Evolutionary conservation across 1,140 invertebrate species (phyloP).

Genomic region (Hetaerina americana): DNA sequence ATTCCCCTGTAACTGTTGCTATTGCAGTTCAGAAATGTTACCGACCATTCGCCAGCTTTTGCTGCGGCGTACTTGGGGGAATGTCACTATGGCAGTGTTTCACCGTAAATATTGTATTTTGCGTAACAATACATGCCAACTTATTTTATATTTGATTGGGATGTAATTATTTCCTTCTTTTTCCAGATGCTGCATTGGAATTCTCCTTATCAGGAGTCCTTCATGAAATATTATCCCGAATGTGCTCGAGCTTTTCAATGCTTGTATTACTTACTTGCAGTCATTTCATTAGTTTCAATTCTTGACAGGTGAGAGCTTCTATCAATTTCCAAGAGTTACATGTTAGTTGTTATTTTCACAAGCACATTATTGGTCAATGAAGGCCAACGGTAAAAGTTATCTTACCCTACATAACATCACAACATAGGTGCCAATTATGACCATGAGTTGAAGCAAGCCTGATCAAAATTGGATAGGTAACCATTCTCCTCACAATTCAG

Average conservation of each 20-base stretch:
- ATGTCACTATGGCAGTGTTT: not conserved
- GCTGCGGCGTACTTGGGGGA: not conserved
- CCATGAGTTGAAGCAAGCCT: no score
- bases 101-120: not conserved
- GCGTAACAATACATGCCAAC: no score
- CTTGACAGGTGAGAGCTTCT: not conserved
- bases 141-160: not conserved
- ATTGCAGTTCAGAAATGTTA: not conserved
- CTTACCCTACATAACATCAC: no score
- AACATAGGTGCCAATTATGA: no score
- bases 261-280: not conserved
- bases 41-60: not conserved
- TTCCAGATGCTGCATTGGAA: not conserved
- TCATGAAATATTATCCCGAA: not conserved
- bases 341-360: no score
- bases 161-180: no score
- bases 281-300: not conserved
- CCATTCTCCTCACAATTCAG: no score
- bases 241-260: not conserved
- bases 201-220: not conserved
- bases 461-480: no score
- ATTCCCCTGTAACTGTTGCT: not conserved
- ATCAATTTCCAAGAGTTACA: no score
- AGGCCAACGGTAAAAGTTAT: no score
- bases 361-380: no score